Evolutionary conservation across 1,140 invertebrate species (phyloP).

Genomic region (Trichonephila clavata): DNA sequence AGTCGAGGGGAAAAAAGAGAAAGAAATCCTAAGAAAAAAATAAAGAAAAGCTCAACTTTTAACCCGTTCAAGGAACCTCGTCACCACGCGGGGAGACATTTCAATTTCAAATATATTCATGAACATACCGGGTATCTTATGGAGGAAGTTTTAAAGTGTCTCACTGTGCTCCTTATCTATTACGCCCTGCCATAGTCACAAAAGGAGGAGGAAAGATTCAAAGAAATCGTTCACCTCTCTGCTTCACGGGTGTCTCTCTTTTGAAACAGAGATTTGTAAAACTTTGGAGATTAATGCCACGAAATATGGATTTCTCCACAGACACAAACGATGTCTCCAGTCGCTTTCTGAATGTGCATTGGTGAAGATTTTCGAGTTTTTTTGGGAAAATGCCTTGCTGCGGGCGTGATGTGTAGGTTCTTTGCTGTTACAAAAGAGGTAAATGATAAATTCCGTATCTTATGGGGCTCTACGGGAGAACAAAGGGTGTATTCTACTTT

Average conservation of each 20-base stretch:
- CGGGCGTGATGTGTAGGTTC: not conserved
- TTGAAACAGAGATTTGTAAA: not conserved
- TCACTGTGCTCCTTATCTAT: conserved; percentile 24
- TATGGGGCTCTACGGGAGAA: not conserved
- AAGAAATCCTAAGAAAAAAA: not conserved
- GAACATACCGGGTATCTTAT: conserved; percentile 17
- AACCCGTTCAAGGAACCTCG: conserved; percentile 27
- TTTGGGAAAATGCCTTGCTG: not conserved
- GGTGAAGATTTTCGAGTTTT: not conserved
- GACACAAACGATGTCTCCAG: conserved; percentile 48
- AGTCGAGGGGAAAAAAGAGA: not conserved
- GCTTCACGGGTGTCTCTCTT: not conserved
- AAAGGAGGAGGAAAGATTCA: conserved; percentile 43
- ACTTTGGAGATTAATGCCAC: conserved; percentile 15
- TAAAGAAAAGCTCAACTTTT: not conserved
- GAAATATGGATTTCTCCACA: conserved; percentile 42
- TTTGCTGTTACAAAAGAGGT: conserved; percentile 26
- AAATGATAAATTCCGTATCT: conserved; percentile 2
- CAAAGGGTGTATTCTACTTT: not conserved
- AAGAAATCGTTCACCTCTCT: conserved; percentile 16
- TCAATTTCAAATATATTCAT: conserved; percentile 69
- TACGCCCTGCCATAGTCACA: conserved; percentile 2
- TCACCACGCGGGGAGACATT: conserved; percentile 39
- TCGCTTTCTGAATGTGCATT: not conserved
- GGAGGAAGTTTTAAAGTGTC: conserved; percentile 34